phyloP scores from a whole-genome alignment of 2,113 vertebrate species.

The Phalacrocorax carbo region DNA sequence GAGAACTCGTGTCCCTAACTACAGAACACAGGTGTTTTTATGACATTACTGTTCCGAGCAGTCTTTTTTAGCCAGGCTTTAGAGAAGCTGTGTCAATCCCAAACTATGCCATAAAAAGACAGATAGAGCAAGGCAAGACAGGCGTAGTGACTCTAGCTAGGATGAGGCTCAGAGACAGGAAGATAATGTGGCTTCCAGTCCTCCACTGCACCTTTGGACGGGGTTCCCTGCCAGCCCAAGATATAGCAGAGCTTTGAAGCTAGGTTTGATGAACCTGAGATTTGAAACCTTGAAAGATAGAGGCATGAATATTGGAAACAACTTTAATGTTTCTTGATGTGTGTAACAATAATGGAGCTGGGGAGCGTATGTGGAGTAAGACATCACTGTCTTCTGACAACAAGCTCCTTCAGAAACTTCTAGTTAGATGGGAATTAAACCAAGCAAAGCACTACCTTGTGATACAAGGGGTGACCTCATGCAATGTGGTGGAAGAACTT shows the following conservation, averaged over 20 bases:
- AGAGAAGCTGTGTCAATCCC: not conserved
- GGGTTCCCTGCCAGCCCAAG: not conserved
- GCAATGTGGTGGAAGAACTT: constrained; percentile 33
- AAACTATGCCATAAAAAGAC: not conserved
- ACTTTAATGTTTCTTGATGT: not conserved
- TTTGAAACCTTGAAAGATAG: not conserved
- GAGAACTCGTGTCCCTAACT: not conserved
- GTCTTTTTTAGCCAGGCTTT: not conserved
- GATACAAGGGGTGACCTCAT: not conserved
- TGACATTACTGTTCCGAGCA: not conserved
- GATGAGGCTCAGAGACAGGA: not conserved
- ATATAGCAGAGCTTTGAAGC: not conserved
- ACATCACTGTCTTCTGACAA: not conserved
- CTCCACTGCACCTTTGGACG: not conserved
- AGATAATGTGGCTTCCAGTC: not conserved
- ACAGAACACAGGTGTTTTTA: not conserved
- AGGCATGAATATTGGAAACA: not conserved
- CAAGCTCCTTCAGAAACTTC: not conserved
- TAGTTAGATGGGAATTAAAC: not conserved
- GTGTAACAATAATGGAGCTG: not conserved
- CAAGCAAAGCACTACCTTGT: not conserved
- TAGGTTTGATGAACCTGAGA: not conserved
- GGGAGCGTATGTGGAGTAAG: not conserved
- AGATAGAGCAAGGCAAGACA: not conserved
- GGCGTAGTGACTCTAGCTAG: not conserved